Evolutionary conservation across 2,797 vertebrate species (phyloP).

Genomic region (Heliangelus exortis): DNA sequence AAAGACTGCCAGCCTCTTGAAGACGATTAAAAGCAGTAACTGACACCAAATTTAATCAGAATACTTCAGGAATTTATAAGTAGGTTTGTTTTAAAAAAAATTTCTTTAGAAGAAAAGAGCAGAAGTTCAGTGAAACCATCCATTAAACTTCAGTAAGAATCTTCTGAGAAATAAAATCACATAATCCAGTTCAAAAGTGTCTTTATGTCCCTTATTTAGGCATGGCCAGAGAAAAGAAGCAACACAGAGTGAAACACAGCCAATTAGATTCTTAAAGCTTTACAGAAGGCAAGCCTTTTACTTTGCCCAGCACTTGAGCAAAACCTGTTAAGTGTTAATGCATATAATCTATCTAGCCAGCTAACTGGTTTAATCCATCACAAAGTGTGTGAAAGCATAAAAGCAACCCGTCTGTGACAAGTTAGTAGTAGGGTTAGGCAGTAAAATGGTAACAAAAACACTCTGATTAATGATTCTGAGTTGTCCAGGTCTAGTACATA

Average conservation of each 20-base stretch:
- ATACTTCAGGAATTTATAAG: slow-evolving; percentile 23
- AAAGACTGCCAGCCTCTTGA: background rate
- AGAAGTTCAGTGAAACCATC: background rate
- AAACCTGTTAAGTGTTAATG: slow-evolving; percentile 75
- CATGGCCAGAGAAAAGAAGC: slow-evolving; percentile 18
- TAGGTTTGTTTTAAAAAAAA: background rate
- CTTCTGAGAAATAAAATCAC: slow-evolving; percentile 41
- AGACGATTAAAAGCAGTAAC: background rate
- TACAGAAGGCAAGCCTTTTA: slow-evolving; percentile 54
- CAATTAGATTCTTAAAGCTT: slow-evolving; percentile 59
- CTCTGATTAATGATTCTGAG: slow-evolving; percentile 72
- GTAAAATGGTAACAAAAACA: slow-evolving; percentile 71
- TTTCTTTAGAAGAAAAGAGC: background rate
- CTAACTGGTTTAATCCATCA: slow-evolving; percentile 82
- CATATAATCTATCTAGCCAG: slow-evolving; percentile 77
- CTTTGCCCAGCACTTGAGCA: slow-evolving; percentile 56
- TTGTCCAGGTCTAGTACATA: slow-evolving; percentile 61
- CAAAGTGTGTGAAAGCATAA: slow-evolving; percentile 71
- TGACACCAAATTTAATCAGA: background rate
- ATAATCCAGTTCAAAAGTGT: slow-evolving; percentile 52
- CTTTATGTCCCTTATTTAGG: slow-evolving; percentile 47
- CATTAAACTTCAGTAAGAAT: slow-evolving; percentile 14
- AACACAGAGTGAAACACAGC: slow-evolving; percentile 20
- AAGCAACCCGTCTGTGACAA: slow-evolving; percentile 74
- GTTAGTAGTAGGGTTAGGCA: slow-evolving; percentile 72